Evolutionary conservation across 2,888 invertebrate species (phyloP), one percentile per base, ranked within the genome.

Genomic region (Meta bourneti): DNA sequence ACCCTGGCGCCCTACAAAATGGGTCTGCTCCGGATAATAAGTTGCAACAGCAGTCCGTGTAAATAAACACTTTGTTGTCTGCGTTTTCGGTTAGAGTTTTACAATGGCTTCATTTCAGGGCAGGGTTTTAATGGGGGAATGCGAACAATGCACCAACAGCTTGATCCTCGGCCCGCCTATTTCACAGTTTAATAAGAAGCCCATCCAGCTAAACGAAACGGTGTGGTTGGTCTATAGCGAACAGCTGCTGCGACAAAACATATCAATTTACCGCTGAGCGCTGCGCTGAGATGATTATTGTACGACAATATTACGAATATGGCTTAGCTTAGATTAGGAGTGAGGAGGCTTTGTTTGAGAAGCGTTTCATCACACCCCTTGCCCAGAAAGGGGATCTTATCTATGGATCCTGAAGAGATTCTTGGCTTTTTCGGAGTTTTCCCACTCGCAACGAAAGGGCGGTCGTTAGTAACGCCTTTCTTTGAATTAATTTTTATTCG

Each of bases 161-260:
- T 87, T 72, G 72, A 88, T 70, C 71, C 49, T 75, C 71, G 51
- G 75, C 82, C 82, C 61, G 77, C 89, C 83, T 89, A 83, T 83
- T 78, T 84, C 72, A 78, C 72, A 83, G 54, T 82, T 89, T 89
- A 89, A 89, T 89, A 89, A 89, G 89, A 89, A 83, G 89, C 49
- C 72, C 82, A 87, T 87, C 80, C 71, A 74, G 72, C 61, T 48
- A 4, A 69, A 72, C 71, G 89, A 61, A 54, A 78, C 48, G 51
- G 34, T 34, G 34, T 34, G 34, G 34, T 70, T 86, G 54, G 82
- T 70, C 75, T 82, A 89, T 61, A 20, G 82, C 34, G 20, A 20
- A 51, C 82, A 89, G 81, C 89, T 89, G 82, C 34, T 81, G 82
- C 52, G 81, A 82, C 89, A 82, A 82, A 82, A 89, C 82, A 80